Base-by-base conservation (phyloP, 2,888 invertebrate genomes). In the Sarcophaga caerulescens region DNA sequence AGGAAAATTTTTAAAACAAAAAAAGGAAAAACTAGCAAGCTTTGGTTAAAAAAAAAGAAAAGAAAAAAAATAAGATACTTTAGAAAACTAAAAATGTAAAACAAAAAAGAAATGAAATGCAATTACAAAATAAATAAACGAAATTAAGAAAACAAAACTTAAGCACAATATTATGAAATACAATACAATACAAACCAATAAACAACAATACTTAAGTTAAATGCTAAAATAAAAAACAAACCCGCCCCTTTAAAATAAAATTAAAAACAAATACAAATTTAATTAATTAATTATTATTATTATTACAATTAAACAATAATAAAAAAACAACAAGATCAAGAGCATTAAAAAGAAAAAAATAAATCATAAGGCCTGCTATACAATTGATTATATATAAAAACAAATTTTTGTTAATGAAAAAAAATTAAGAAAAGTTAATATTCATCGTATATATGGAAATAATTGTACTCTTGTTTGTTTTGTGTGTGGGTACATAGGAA, bases 111-210 rank as follows among this genome's bases (percentile, higher is more conserved):
- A 62, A 66, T 73, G 66, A 52, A 52, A 17, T 52, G 14, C 12
- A 52, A 52, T 14, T 52, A 14, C 12, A 52, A 52, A 17, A 52
- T 17, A 52, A 52, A 14, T 14, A 52, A 52, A 60, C 59, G 60
- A 77, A 82, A 79, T 77, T 65, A 73, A 75, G 62, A 68, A 74
- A 62, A 66, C 35, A 63, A 81, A 81, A 86, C 74, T 81, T 57
- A 86, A 86, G 86, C 86, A 86, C 86, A 86, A 86, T 84, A 84
- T 81, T 70, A 81, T 12, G 63, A 84, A 81, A 68, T 73, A 83
- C 66, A 86, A 77, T 74, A 63, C 83, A 11, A 76, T 60, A 76
- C 63, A 57, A 77, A 77, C 68, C 68, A 69, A 77, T 68, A 59
- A 80, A 76, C 57, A 80, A 76, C 57, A 77, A 23, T 60, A 69